phyloP scores from a whole-genome alignment of 2,113 vertebrate genomes.

The Chauna torquata region DNA sequence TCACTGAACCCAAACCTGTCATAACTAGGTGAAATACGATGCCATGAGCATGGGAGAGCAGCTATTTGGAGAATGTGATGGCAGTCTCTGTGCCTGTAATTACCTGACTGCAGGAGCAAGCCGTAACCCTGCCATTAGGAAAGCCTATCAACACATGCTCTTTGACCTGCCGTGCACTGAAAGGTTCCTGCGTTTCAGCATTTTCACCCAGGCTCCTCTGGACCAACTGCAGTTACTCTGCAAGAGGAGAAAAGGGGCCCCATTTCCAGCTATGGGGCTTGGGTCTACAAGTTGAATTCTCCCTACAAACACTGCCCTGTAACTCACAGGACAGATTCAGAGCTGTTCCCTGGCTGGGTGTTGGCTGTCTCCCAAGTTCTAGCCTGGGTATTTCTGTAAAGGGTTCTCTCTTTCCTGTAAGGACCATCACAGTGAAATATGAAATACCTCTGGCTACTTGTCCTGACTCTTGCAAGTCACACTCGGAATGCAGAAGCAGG shows the following conservation, averaged over 20 bases:
- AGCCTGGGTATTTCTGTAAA: neutral
- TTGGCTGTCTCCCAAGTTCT: neutral
- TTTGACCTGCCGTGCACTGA: neutral
- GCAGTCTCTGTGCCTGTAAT: neutral
- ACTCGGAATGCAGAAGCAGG: neutral
- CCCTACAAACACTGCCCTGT: neutral
- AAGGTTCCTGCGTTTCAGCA: neutral
- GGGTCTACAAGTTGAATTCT: neutral
- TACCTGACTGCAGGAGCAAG: neutral
- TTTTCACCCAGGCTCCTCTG: neutral
- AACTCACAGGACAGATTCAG: neutral
- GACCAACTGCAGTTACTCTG: neutral
- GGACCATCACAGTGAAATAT: neutral
- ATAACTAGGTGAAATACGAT: constrained; percentile 1
- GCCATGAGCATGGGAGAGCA: neutral
- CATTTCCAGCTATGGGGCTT: neutral
- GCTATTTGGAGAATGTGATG: neutral
- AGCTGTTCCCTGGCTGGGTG: neutral
- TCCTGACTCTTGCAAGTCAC: neutral
- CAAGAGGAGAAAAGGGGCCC: neutral
- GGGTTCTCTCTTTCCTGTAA: neutral
- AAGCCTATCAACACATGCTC: neutral
- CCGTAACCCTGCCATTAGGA: neutral
- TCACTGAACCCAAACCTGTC: neutral
- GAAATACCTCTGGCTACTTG: neutral